Evolutionary conservation across 2,113 vertebrate genomes (phyloP), one percentile per base, ranked within the genome.

Genomic region (Callospermophilus lateralis): DNA sequence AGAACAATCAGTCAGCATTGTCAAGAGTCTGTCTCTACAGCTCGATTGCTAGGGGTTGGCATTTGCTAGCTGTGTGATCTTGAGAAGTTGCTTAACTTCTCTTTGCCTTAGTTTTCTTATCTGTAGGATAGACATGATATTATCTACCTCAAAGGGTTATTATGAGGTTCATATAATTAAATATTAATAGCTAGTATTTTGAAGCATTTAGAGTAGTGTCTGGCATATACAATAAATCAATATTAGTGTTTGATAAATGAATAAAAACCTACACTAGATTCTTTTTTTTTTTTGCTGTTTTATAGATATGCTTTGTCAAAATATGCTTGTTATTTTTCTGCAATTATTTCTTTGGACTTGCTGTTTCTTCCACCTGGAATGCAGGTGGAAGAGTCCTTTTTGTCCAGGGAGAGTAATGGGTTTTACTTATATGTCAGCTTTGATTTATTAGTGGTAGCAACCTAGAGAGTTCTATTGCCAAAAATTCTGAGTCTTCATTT

Each of bases 271-370:
- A 73, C 1, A 39, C 7, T 55, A 53, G 4, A 22, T 53, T 53
- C 51, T 15, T 94, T 87, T 51, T 77, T 94, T 80, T 89, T 84
- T 89, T 93, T 80, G 32, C 37, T 89, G 45, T 91, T 85, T 95
- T 30, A 83, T 89, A 76, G 93, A 84, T 76, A 91, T 28, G 6
- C 37, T 17, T 28, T 13, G 34, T 68, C 61, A 63, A 63, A 63
- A 26, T 28, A 63, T 34, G 8, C 37, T 17, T n/a, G 39, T 19
- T 58, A 77, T 67, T 84, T 89, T 30, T 81, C 58, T 61, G 7
- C 48, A 85, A 80, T 95, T 1, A 45, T 87, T 83, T 78, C 42
- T 81, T 65, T 93, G 37, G 26, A 81, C 42, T 84, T 90, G 24
- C 11, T 55, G 9, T 58, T 76, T 51, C 48, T 92, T 58, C 0